phyloP scores from a whole-genome alignment of 1,140 invertebrate species.

The Sminthurinus signatus region DNA sequence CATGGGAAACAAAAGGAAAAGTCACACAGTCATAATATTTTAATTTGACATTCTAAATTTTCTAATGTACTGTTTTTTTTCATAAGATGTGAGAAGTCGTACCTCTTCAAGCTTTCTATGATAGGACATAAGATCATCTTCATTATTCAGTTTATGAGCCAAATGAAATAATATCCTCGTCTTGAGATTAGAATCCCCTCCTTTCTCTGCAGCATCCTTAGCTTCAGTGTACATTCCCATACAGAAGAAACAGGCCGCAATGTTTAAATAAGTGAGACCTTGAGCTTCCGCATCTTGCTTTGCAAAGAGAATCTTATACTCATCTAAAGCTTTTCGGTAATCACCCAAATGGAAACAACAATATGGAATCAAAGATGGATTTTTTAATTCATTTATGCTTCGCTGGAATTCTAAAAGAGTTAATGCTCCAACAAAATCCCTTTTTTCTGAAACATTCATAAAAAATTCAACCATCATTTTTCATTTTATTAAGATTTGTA shows the following conservation, averaged over 20 bases:
- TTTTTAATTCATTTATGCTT: slow-evolving; percentile 25
- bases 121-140: slow-evolving; percentile 61
- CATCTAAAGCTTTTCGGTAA: slow-evolving; percentile 75
- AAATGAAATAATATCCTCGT: slow-evolving; percentile 85
- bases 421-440: slow-evolving; percentile 90
- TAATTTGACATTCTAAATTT: too few species aligned
- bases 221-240: slow-evolving; percentile 73
- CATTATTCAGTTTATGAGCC: slow-evolving; percentile 86
- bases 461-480: too few species aligned
- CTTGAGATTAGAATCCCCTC: slow-evolving; percentile 56
- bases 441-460: too few species aligned
- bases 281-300: slow-evolving; percentile 39
- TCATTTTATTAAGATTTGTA: too few species aligned
- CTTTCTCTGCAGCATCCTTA: slow-evolving; percentile 44
- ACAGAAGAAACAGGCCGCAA: slow-evolving; percentile 93
- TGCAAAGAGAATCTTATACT: slow-evolving; percentile 55
- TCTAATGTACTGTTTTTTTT: too few species aligned
- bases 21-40: too few species aligned
- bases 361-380: slow-evolving; percentile 63
- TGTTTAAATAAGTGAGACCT: slow-evolving; percentile 54
- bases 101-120: slow-evolving; percentile 78
- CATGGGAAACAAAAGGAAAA: too few species aligned
- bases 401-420: slow-evolving; percentile 67
- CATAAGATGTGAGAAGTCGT: too few species aligned
- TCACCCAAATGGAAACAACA: slow-evolving; percentile 93